A percentile compares a stretch with the other conserved stretches of the same genome.
Conservation (phyloP, 2,113 vertebrate species). For the Phycodurus eques region DNA sequence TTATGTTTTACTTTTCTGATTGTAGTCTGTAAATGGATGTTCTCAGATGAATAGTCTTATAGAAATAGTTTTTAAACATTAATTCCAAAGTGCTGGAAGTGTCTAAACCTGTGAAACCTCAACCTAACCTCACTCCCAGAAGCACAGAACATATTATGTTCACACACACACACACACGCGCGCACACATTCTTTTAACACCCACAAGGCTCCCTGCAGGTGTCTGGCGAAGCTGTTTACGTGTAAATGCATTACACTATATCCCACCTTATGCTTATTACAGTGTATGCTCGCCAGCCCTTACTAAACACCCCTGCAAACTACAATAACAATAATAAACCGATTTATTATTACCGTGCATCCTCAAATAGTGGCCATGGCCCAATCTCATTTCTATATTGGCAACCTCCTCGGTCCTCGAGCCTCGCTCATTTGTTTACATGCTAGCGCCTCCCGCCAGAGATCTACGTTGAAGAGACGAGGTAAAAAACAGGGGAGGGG, state of each 20-base stretch:
- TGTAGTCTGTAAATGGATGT: neutral
- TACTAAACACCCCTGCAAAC: neutral
- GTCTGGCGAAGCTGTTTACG: slow-evolving; percentile 15
- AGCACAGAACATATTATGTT: slow-evolving; percentile 22
- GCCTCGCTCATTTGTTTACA: too few relatives aligned
- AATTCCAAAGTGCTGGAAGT: slow-evolving; percentile 25
- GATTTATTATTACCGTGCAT: neutral
- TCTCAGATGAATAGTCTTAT: slow-evolving; percentile 12
- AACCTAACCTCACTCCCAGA: slow-evolving; percentile 33
- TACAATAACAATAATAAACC: neutral
- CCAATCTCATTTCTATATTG: too few relatives aligned
- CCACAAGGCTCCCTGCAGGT: slow-evolving; percentile 32
- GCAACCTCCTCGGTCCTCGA: too few relatives aligned
- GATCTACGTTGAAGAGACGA: too few relatives aligned
- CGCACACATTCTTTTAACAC: neutral
- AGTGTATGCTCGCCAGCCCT: slow-evolving; percentile 29
- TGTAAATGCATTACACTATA: slow-evolving; percentile 32
- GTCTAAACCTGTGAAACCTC: slow-evolving; percentile 54
- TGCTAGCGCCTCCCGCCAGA: too few relatives aligned
- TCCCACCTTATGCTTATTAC: slow-evolving; percentile 39
- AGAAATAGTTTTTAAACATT: slow-evolving; percentile 16
- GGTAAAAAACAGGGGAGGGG: too few relatives aligned
- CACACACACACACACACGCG: slow-evolving; percentile 16
- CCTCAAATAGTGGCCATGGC: neutral
- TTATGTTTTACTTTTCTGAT: neutral